Evolutionary conservation across 1,140 invertebrate species (phyloP).

Genomic region (Neodiprion lecontei): DNA sequence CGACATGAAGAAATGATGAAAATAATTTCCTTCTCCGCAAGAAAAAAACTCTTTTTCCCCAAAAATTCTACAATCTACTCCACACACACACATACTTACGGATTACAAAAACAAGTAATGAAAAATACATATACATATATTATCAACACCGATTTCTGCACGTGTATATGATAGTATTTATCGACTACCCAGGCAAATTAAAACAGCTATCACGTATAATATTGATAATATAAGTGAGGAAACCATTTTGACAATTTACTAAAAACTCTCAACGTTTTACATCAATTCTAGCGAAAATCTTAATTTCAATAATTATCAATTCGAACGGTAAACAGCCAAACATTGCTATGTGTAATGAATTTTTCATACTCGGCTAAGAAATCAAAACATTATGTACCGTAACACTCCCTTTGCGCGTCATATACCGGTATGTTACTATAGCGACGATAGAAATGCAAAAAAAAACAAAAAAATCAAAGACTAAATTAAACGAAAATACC

Average conservation of each 20-base stretch:
- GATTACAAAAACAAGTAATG: not conserved
- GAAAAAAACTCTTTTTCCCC: conserved; percentile 37
- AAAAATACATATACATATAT: not conserved
- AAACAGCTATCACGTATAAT: not conserved
- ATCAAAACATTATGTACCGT: not conserved
- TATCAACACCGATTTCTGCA: not conserved
- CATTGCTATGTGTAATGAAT: not conserved
- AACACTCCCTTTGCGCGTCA: not conserved
- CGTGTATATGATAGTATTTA: not conserved
- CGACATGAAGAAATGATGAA: conserved; percentile 9
- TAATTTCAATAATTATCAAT: not conserved
- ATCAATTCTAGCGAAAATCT: not conserved
- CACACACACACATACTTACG: conserved; percentile 16
- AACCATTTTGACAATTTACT: not conserved
- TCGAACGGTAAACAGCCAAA: not conserved
- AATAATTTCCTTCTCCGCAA: conserved; percentile 12
- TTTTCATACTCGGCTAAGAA: not conserved
- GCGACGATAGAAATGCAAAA: not conserved
- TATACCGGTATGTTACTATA: not conserved
- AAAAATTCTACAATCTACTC: conserved; percentile 29
- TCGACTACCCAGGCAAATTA: not conserved
- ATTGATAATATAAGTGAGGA: no score
- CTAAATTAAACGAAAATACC: not conserved
- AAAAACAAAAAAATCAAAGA: not conserved
- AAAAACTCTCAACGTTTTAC: not conserved